Evolutionary conservation across 2,113 vertebrate genomes (phyloP), one percentile per base, ranked within the genome.

Genomic region (Campylorhamphus procurvoides): DNA sequence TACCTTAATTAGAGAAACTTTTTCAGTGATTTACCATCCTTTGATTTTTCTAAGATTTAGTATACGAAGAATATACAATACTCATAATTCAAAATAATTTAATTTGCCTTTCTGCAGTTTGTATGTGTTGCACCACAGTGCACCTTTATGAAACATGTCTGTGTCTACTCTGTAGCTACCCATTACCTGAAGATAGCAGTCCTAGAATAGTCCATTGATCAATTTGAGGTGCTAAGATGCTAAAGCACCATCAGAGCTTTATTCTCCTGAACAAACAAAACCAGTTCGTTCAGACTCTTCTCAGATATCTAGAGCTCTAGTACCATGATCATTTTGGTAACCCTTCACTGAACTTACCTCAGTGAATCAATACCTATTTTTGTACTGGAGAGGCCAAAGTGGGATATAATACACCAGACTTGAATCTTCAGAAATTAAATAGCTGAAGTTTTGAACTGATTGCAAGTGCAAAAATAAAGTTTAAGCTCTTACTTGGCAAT

Each of bases 261-360:
- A 18, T 44, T 80, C 10, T 58, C 18, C 42, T 15, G 11, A 22
- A 7, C 1, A 2, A 59, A 64, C 6, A 71, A 64, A 81, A 22
- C 3, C 31, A 59, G 22, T 40, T 42, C 0, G 0, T 18, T 64
- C 28, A 20, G 12, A 46, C 7, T 52, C 7, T 69, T 29, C 7
- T 76, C 25, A 52, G 24, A 18, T 9, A 47, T 28, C 15, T 25
- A 53, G 15, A 35, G n/a, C 14, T 63, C 24, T 35, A 35, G 25
- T 35, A 35, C 49, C 25, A 39, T 39, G 56, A 58, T 13, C 10
- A 24, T 40, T 18, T 62, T 31, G 18, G 14, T 66, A 27, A 60
- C 19, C 11, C 14, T 79, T 20, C 42, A 63, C 23, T n/a, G 55
- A 49, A 53, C 10, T 64, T 64, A 35, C 44, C 66, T 29, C 31